Evolutionary conservation across 2,797 vertebrate genomes (phyloP).

Genomic region (Botia kubotai): DNA sequence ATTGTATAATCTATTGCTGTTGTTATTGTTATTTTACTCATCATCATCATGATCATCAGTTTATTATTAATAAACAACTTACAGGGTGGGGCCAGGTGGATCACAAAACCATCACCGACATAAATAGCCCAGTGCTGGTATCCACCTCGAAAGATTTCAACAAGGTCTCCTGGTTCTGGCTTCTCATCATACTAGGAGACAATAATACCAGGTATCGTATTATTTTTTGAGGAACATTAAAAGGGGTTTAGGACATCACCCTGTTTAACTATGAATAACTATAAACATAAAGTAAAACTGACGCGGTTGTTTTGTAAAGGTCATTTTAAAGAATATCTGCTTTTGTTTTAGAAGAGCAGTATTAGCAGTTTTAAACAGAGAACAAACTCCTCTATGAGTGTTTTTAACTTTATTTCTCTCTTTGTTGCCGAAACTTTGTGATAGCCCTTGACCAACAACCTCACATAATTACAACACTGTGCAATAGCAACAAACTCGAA

Average conservation of each 20-base stretch:
- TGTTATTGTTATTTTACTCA: no score
- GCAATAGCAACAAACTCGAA: not conserved
- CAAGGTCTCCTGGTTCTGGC: slow-evolving; percentile 78
- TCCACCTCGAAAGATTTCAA: slow-evolving; percentile 75
- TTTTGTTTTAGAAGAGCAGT: not conserved
- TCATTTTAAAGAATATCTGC: not conserved
- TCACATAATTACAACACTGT: slow-evolving; percentile 1
- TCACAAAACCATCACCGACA: slow-evolving; percentile 76
- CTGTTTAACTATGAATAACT: not conserved
- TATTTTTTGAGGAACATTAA: not conserved
- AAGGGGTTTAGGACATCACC: not conserved
- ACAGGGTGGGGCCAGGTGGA: slow-evolving; percentile 82
- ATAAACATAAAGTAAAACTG: not conserved
- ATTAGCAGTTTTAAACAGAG: not conserved
- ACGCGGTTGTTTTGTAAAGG: not conserved
- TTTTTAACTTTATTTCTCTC: not conserved
- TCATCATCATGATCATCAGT: no score
- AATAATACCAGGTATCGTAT: not conserved
- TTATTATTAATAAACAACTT: slow-evolving; percentile 57
- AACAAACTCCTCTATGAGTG: not conserved
- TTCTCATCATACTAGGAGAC: slow-evolving; percentile 69
- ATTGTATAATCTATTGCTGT: not conserved
- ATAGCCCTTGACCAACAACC: not conserved
- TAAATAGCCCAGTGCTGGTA: slow-evolving; percentile 85
- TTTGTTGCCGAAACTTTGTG: not conserved